phyloP scores from a whole-genome alignment of 2,888 invertebrate species.

The Amiota minor region DNA sequence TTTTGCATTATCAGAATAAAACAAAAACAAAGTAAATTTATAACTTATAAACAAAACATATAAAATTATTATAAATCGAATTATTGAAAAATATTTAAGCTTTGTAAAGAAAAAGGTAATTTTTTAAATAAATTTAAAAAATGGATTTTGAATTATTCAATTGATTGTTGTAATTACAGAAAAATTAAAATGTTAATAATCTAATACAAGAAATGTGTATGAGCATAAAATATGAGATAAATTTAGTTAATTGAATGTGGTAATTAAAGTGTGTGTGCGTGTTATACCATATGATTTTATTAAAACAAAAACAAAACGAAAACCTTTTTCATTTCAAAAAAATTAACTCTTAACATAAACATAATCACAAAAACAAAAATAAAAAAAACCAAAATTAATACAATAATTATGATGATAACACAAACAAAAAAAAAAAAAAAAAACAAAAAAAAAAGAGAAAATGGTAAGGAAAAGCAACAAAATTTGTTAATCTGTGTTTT shows the following conservation, averaged over 20 bases:
- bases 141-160: slow-evolving; percentile 9
- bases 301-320: no score
- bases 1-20: background rate
- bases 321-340: no score
- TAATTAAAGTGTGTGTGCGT: slow-evolving; percentile 42
- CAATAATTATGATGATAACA: no score
- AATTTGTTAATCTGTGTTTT: slow-evolving; percentile 67
- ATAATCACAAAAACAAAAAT: no score
- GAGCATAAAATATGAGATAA: background rate
- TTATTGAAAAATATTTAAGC: no score
- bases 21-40: slow-evolving; percentile 28
- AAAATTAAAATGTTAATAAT: background rate
- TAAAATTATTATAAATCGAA: background rate
- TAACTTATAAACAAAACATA: slow-evolving; percentile 30
- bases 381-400: no score
- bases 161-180: slow-evolving; percentile 26
- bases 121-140: background rate
- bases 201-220: slow-evolving; percentile 8
- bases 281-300: no score
- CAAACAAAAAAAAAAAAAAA: slow-evolving; percentile 7
- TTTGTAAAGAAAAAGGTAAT: background rate
- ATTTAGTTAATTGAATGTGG: slow-evolving; percentile 54
- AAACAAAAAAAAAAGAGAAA: slow-evolving; percentile 33
- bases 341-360: no score
- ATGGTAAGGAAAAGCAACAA: slow-evolving; percentile 49